Evolutionary conservation across 2,888 invertebrate species (phyloP), one percentile per base, ranked within the genome.

Genomic region (Standfussiana lucernea): DNA sequence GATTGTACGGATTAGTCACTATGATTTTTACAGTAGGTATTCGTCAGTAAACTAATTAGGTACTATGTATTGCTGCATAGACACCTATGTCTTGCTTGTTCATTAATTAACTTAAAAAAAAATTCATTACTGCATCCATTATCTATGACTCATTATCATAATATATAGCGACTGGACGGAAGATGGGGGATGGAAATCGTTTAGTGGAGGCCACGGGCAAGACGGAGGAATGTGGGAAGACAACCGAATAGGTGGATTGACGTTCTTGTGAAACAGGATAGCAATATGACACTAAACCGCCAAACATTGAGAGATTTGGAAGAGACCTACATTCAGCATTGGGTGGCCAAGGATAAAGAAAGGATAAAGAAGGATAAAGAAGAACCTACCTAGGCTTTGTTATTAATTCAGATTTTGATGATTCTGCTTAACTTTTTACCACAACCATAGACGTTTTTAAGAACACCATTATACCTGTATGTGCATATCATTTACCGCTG

Each of bases 1-100:
- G 18, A 18, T 59, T 21, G 75, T 62, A 40, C 18, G 47, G 21
- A 37, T 73, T 42, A 11, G 35, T n/a, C 72, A 71, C 11, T 40
- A 24, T 70, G 11, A 32, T 42, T 32, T 50, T 40, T 21, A 21
- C 32, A 8, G 15, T n/a, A n/a, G n/a, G n/a, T 59, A 45, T 28
- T 59, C 10, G 28, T 72, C 4, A 35, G n/a, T 21, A 10, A 21
- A 32, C 13, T n/a, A n/a, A n/a, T n/a, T n/a, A n/a, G n/a, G n/a
- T n/a, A n/a, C n/a, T n/a, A n/a, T n/a, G n/a, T n/a, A n/a, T n/a
- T n/a, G n/a, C n/a, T n/a, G n/a, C n/a, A n/a, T n/a, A n/a, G n/a
- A n/a, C n/a, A n/a, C n/a, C n/a, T n/a, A n/a, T n/a, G n/a, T n/a
- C n/a, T n/a, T n/a, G n/a, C n/a, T n/a, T n/a, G n/a, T n/a, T n/a